Conservation (phyloP, 2,797 vertebrate genomes). For the Sebastes hubbsi region DNA sequence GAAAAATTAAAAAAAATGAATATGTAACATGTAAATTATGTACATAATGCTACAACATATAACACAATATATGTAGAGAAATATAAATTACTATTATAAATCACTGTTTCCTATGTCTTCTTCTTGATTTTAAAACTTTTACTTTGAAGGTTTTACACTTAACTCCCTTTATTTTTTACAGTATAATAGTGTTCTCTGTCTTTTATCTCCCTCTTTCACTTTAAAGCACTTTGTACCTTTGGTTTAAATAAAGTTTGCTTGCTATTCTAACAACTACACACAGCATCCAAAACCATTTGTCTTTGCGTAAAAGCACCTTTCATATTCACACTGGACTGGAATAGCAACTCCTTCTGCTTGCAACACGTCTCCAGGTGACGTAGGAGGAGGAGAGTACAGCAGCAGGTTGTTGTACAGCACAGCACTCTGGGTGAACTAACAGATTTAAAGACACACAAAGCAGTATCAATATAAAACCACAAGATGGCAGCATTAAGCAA, state of each 20-base stretch:
- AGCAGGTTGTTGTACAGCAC: slow-evolving; percentile 47
- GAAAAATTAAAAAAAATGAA: accelerated
- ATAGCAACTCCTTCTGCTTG: not conserved
- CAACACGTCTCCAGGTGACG: not conserved
- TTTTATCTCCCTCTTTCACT: not conserved
- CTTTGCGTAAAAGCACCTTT: slow-evolving; percentile 12
- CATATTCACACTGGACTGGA: slow-evolving; percentile 39
- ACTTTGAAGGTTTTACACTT: not conserved
- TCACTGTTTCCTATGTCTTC: not conserved
- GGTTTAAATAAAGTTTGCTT: not conserved
- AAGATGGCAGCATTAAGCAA: slow-evolving; percentile 37
- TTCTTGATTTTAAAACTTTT: not conserved
- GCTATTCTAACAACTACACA: not conserved
- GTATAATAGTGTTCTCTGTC: too few relatives aligned
- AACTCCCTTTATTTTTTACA: not conserved
- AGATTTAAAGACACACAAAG: not conserved
- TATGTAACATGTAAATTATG: too few relatives aligned
- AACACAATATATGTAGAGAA: too few relatives aligned
- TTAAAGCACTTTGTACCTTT: not conserved
- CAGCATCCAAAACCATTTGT: not conserved
- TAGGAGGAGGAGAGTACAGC: slow-evolving; percentile 21
- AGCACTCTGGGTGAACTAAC: slow-evolving; percentile 25
- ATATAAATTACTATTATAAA: too few relatives aligned
- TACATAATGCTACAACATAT: too few relatives aligned
- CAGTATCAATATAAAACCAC: not conserved